phyloP scores from a whole-genome alignment of 2,888 invertebrate species.

The Enchytraeus crypticus region DNA sequence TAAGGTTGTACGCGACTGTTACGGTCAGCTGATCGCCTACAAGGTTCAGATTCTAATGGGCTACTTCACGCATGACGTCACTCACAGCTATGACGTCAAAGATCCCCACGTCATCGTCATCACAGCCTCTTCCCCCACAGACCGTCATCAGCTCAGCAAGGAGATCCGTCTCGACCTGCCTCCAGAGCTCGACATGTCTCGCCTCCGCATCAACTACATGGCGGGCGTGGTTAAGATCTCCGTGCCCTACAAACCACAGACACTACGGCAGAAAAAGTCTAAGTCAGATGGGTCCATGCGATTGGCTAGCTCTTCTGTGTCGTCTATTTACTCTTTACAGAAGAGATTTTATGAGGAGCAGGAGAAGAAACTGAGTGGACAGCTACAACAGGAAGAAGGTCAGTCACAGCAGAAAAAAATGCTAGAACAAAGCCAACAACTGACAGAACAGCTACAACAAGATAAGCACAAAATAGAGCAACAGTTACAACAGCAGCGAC shows the following conservation, averaged over 20 bases:
- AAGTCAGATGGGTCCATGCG: too few species aligned
- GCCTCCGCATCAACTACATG: not conserved
- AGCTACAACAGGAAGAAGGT: too few species aligned
- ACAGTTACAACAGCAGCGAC: too few species aligned
- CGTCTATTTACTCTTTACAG: too few species aligned
- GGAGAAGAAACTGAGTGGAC: too few species aligned
- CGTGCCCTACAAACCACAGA: constrained; percentile 10
- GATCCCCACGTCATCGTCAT: not conserved
- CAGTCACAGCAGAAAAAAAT: too few species aligned
- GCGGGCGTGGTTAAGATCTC: constrained; percentile 7
- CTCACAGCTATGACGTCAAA: constrained; percentile 1
- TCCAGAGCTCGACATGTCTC: constrained; percentile 1
- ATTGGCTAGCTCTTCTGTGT: too few species aligned
- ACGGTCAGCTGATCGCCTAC: constrained; percentile 6
- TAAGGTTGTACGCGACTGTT: constrained; percentile 7
- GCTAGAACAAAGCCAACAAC: too few species aligned
- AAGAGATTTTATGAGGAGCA: too few species aligned
- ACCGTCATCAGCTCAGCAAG: constrained; percentile 6
- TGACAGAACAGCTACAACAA: too few species aligned
- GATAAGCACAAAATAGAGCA: too few species aligned
- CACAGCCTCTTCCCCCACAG: not conserved
- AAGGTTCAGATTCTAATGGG: constrained; percentile 11
- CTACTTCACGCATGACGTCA: constrained; percentile 8
- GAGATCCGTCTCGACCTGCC: constrained; percentile 13
- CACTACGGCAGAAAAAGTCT: too few species aligned